Percentiles rank a stretch among this genome's conserved stretches.
Evolutionary conservation across 2,113 vertebrate genomes (phyloP).

Genomic region (Isurus oxyrinchus): DNA sequence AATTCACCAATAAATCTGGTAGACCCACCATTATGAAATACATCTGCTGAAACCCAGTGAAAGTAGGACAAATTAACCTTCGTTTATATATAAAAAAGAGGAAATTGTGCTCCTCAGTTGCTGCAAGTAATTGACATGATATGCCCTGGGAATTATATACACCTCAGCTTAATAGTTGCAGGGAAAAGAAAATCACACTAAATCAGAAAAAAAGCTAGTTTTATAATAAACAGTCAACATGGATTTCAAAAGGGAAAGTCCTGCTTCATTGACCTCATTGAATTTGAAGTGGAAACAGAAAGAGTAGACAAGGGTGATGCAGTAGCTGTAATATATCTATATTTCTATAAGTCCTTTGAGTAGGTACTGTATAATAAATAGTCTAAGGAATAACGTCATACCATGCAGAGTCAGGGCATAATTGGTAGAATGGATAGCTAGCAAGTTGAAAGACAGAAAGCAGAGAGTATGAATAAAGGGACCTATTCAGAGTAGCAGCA

Average conservation of each 20-base stretch:
- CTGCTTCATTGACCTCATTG: neutral
- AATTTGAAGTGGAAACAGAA: neutral
- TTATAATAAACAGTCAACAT: neutral
- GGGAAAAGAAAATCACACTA: neutral
- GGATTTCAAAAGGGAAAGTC: neutral
- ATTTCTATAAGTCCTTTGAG: neutral
- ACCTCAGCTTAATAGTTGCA: neutral
- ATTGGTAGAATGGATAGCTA: too few relatives aligned
- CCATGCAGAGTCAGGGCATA: too few relatives aligned
- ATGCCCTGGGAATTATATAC: neutral
- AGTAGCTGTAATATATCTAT: neutral
- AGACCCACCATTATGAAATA: neutral
- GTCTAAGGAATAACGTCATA: too few relatives aligned
- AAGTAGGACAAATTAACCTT: neutral
- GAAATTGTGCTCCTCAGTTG: neutral
- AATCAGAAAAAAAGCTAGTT: neutral
- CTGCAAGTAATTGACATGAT: neutral
- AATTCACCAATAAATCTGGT: neutral
- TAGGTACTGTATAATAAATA: neutral
- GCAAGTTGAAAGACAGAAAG: too few relatives aligned
- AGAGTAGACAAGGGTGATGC: neutral
- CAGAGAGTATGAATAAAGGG: too few relatives aligned
- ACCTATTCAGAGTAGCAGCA: too few relatives aligned
- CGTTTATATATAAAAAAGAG: neutral
- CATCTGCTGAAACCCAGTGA: neutral